Evolutionary conservation across 2,888 invertebrate genomes (phyloP).

Genomic region (Acronicta aceris): DNA sequence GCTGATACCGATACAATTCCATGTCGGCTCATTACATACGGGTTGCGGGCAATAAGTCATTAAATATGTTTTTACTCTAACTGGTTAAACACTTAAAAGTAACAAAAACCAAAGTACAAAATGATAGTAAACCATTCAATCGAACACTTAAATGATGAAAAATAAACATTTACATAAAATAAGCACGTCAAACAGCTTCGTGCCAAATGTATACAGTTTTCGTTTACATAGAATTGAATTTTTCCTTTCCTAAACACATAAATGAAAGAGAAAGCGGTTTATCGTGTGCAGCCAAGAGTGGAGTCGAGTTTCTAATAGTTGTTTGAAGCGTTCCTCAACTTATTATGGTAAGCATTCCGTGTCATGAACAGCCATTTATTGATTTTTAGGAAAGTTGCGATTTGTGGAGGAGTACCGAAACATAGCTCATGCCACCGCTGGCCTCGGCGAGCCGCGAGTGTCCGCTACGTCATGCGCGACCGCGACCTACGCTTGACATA

Average conservation of each 20-base stretch:
- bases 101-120: slow-evolving; percentile 71
- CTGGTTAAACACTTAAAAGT: slow-evolving; percentile 65
- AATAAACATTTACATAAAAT: slow-evolving; percentile 85
- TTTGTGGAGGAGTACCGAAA: slow-evolving; percentile 72
- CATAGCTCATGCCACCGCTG: slow-evolving; percentile 73
- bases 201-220: slow-evolving; percentile 83
- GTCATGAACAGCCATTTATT: slow-evolving; percentile 85
- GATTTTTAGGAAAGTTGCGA: slow-evolving; percentile 73
- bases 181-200: slow-evolving; percentile 89
- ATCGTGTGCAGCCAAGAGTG: slow-evolving; percentile 89
- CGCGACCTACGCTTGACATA: slow-evolving; percentile 68
- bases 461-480: slow-evolving; percentile 73
- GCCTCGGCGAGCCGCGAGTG: slow-evolving; percentile 64
- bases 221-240: slow-evolving; percentile 79
- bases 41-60: slow-evolving; percentile 32
- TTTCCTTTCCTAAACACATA: slow-evolving; percentile 85
- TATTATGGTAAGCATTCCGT: slow-evolving; percentile 87
- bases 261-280: slow-evolving; percentile 86
- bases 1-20: slow-evolving; percentile 22
- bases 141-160: slow-evolving; percentile 81
- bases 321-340: slow-evolving; percentile 83
- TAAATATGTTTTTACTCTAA: slow-evolving; percentile 33
- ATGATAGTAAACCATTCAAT: slow-evolving; percentile 84
- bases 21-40: slow-evolving; percentile 37
- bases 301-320: slow-evolving; percentile 88